These are phyloP conservation scores for Ridgeia piscesae DNA, from an alignment of 1,140 invertebrate species.

Conservation along the genomic window DNA sequence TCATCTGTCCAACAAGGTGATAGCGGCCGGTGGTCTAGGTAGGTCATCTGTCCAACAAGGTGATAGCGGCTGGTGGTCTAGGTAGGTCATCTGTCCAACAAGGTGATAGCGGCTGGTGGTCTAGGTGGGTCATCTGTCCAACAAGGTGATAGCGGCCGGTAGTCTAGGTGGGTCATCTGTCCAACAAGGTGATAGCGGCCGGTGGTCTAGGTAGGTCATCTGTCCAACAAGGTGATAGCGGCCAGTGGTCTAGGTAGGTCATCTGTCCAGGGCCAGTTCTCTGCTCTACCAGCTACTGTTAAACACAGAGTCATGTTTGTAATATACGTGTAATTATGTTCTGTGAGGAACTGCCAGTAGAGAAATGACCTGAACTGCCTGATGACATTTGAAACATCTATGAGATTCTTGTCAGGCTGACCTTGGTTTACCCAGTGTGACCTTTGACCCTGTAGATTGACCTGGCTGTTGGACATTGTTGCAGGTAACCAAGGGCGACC, in stretches of 20 bases:
- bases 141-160: slow-evolving; percentile 50
- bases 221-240: slow-evolving; percentile 46
- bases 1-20: slow-evolving; percentile 41
- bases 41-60: slow-evolving; percentile 36
- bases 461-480: neutral
- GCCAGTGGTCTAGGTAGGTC: slow-evolving; percentile 41
- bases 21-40: slow-evolving; percentile 48
- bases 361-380: no score
- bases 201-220: slow-evolving; percentile 41
- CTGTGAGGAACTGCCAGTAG: no score
- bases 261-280: neutral
- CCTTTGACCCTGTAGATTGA: neutral
- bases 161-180: slow-evolving; percentile 35
- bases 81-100: slow-evolving; percentile 31
- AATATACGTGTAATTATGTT: no score
- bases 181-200: slow-evolving; percentile 48
- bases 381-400: no score
- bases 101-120: slow-evolving; percentile 52
- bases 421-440: no score
- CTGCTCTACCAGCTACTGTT: no score
- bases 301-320: no score
- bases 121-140: slow-evolving; percentile 20
- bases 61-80: slow-evolving; percentile 51
- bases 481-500: slow-evolving; percentile 52
- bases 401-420: no score